A percentile compares a stretch with the other conserved stretches of the same genome.
phyloP scores from a whole-genome alignment of 2,888 invertebrate genomes.

The Eulithis prunata region DNA sequence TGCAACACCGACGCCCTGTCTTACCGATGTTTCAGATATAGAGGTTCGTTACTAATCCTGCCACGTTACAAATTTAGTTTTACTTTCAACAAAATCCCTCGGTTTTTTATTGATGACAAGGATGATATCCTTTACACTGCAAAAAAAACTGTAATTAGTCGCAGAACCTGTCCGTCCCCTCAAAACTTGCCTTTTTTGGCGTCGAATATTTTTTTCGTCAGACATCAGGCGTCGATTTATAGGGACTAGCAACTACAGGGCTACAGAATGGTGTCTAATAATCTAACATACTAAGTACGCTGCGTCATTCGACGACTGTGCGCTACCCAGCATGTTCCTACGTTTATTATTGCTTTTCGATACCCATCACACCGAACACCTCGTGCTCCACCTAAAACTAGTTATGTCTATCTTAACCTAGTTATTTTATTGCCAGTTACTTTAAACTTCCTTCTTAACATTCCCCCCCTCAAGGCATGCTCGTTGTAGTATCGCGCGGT shows the following conservation, averaged over 20 bases:
- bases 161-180: background rate
- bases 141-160: background rate
- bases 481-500: conserved; percentile 63
- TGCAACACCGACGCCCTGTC: conserved; percentile 33
- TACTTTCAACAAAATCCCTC: background rate
- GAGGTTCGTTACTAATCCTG: background rate
- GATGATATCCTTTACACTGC: too few relatives aligned
- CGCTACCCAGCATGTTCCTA: conserved; percentile 75
- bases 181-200: background rate
- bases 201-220: conserved; percentile 9
- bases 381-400: conserved; percentile 73
- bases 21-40: background rate
- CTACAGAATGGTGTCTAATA: conserved; percentile 46
- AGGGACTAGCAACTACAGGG: conserved; percentile 62
- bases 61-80: background rate
- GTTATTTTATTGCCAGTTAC: conserved; percentile 80
- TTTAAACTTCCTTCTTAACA: conserved; percentile 69
- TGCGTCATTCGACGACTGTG: conserved; percentile 74
- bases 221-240: conserved; percentile 24
- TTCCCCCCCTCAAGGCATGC: conserved; percentile 74
- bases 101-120: too few relatives aligned
- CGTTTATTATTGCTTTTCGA: conserved; percentile 85
- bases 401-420: conserved; percentile 71
- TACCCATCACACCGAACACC: conserved; percentile 83
- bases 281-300: conserved; percentile 55